A percentile compares a stretch with the other conserved stretches of the same genome.
phyloP scores from a whole-genome alignment of 1,140 invertebrate species.

The Drosophila ficusphila region DNA sequence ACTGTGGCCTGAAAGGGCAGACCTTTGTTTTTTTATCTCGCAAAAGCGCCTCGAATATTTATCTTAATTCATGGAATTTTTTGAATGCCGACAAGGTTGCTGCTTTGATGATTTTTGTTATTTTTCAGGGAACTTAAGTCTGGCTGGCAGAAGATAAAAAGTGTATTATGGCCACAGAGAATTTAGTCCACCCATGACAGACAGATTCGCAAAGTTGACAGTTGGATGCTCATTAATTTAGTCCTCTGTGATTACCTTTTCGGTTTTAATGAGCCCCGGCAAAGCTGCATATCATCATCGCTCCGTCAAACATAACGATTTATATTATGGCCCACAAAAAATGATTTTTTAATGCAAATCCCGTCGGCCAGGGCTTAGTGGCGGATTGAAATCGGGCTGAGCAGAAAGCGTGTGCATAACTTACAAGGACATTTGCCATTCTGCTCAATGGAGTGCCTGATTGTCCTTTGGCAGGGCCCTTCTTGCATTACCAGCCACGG shows the following conservation, averaged over 20 bases:
- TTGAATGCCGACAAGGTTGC: conserved; percentile 26
- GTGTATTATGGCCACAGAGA: conserved; percentile 17
- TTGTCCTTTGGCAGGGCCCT: conserved; percentile 35
- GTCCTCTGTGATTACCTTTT: conserved; percentile 41
- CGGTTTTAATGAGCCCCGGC: conserved; percentile 33
- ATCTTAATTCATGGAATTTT: conserved; percentile 14
- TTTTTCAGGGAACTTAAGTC: conserved; percentile 11
- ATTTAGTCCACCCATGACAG: conserved; percentile 22
- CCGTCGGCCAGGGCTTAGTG: conserved; percentile 8
- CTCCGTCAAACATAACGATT: conserved; percentile 33
- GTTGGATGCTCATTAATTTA: conserved; percentile 46
- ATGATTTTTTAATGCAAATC: conserved; percentile 55
- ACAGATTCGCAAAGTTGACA: conserved; percentile 44
- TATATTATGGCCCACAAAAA: conserved; percentile 16
- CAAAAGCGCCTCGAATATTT: conserved; percentile 13
- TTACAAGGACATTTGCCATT: conserved; percentile 12
- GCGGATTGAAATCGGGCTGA: not conserved
- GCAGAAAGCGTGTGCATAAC: conserved; percentile 10
- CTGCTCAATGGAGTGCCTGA: conserved; percentile 18
- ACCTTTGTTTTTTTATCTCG: conserved; percentile 8
- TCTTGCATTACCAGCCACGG: conserved; percentile 13
- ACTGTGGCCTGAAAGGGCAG: not conserved
- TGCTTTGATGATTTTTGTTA: conserved; percentile 55
- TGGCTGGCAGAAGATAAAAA: conserved; percentile 26
- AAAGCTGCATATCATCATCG: conserved; percentile 41